These are phyloP conservation scores for Dolichotis patagonum DNA, from an alignment of 2,113 vertebrate genomes.

Conservation along the genomic window DNA sequence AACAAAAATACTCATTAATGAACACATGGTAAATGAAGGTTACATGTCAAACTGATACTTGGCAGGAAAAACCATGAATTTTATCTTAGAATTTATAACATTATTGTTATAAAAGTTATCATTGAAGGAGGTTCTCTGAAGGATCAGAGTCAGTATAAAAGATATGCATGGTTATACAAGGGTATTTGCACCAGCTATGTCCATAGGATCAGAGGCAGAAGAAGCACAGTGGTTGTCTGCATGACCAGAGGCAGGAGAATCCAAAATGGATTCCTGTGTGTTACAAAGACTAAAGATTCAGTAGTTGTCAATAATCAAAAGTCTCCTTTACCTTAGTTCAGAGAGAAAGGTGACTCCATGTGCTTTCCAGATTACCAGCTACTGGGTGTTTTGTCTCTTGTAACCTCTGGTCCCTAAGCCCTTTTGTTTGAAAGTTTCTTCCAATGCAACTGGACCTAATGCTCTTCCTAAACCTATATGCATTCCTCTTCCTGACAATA, in stretches of 20 bases:
- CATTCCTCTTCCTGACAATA: not conserved
- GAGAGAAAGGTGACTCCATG: not conserved
- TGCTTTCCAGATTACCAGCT: not conserved
- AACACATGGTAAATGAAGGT: not conserved
- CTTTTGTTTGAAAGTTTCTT: not conserved
- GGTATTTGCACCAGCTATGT: not conserved
- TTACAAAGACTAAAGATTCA: not conserved
- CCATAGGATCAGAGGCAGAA: not conserved
- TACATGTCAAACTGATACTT: not conserved
- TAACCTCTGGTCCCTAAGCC: not conserved
- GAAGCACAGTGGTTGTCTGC: not conserved
- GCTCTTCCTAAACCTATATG: not conserved
- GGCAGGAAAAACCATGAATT: not conserved
- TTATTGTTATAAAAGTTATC: not conserved
- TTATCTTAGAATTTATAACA: not conserved
- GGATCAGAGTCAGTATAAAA: not conserved
- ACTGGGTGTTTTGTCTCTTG: not conserved
- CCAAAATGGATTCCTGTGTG: not conserved
- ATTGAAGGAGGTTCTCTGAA: not conserved
- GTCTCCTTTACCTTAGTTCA: not conserved
- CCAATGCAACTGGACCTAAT: not conserved
- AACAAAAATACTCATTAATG: not conserved
- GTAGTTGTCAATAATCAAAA: not conserved
- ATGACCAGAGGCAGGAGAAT: not conserved
- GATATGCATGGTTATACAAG: not conserved